These are phyloP conservation scores for Ochotona princeps DNA, from an alignment of 2,113 vertebrate genomes.

Conservation along the genomic window DNA sequence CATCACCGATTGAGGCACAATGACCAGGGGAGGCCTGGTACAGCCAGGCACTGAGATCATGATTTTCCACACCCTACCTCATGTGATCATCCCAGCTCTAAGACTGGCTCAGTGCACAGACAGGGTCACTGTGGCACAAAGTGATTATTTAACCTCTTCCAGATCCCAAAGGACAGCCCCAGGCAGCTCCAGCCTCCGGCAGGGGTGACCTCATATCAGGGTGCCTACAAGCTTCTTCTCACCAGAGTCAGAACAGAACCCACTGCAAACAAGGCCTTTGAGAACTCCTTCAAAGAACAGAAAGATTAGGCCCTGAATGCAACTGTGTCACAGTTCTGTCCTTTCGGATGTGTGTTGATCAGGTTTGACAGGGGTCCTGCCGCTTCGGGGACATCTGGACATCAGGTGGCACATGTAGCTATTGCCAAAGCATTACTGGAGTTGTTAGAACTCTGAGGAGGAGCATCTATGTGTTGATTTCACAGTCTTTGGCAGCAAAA, in stretches of 20 bases:
- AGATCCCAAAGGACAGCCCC: background rate
- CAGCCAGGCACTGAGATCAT: background rate
- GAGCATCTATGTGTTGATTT: fast-evolving
- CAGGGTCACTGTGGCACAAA: background rate
- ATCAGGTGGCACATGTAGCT: background rate
- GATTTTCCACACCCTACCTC: background rate
- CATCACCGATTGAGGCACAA: background rate
- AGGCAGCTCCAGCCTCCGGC: background rate
- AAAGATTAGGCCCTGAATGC: background rate
- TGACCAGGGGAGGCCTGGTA: background rate
- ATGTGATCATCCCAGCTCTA: background rate
- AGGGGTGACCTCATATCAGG: background rate
- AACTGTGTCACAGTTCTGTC: background rate
- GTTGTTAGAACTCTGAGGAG: background rate
- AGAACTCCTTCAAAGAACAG: background rate
- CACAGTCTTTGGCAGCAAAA: too few species aligned
- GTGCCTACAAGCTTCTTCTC: background rate
- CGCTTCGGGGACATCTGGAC: background rate
- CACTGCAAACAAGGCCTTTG: background rate
- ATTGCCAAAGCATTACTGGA: background rate
- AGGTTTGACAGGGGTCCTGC: background rate
- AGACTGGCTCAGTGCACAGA: background rate
- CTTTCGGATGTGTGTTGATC: background rate
- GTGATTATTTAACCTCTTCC: background rate
- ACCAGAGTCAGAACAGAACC: background rate